A percentile compares a stretch with the other conserved stretches of the same genome.
These are phyloP conservation scores for Melipona bicolor DNA, from an alignment of 2,888 invertebrate species.

Conservation along the genomic window DNA sequence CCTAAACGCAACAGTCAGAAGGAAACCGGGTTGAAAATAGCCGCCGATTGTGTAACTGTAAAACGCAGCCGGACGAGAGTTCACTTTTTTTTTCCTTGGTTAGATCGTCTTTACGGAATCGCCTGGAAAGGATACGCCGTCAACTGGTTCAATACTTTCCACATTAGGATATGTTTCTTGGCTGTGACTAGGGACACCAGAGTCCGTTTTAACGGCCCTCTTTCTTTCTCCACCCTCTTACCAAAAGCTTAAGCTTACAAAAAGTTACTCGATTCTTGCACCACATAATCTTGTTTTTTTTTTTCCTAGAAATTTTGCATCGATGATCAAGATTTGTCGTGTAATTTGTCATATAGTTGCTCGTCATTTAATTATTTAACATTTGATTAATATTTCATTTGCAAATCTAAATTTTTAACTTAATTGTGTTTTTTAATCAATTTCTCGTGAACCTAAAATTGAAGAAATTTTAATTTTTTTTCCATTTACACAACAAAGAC, in stretches of 20 bases:
- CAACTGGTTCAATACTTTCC: conserved; percentile 43
- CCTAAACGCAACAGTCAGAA: background rate
- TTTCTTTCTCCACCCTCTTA: background rate
- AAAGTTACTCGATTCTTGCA: background rate
- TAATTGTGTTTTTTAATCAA: background rate
- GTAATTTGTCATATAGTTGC: too few relatives aligned
- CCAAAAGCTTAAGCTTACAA: background rate
- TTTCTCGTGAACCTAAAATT: background rate
- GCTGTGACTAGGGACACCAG: conserved; percentile 5
- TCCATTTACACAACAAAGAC: background rate
- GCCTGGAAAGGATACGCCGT: conserved; percentile 29
- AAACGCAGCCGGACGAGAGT: conserved; percentile 31
- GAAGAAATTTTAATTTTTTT: background rate
- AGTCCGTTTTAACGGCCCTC: background rate
- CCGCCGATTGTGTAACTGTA: conserved; percentile 45
- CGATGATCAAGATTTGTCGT: background rate
- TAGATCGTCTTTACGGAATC: conserved; percentile 33
- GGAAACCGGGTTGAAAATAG: conserved; percentile 13
- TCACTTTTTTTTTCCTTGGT: conserved; percentile 10
- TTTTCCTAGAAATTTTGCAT: background rate
- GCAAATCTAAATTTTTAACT: too few relatives aligned
- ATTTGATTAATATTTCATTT: too few relatives aligned
- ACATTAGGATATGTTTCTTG: conserved; percentile 44
- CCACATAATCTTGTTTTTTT: background rate
- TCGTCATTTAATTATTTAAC: too few relatives aligned